These are phyloP conservation scores for Nemopilema nomurai DNA, from an alignment of 30 jellyfish, hydroid and myxozoan genomes.

Conservation along the genomic window DNA sequence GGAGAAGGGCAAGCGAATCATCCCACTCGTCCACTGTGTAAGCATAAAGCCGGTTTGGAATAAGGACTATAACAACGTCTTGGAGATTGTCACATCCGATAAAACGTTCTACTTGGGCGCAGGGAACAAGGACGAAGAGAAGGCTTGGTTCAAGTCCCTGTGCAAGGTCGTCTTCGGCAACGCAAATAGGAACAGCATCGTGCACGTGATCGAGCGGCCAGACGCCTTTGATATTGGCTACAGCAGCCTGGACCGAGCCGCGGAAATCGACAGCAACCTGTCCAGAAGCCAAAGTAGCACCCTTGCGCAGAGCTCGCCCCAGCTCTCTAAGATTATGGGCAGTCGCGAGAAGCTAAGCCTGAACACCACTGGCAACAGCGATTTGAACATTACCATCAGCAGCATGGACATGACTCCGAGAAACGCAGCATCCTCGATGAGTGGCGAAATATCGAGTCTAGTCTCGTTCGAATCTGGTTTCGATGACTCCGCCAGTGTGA, in stretches of 20 bases:
- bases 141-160: slow-evolving; percentile 91
- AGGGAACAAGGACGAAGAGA: slow-evolving; percentile 93
- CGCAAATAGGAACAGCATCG: slow-evolving; percentile 91
- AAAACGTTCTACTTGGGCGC: slow-evolving; percentile 96
- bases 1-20: slow-evolving; percentile 94
- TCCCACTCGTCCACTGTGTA: slow-evolving; percentile 94
- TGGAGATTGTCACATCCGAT: slow-evolving; percentile 94
- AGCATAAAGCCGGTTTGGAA: slow-evolving; percentile 98
- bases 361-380: slow-evolving; percentile 36
- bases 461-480: slow-evolving; percentile 97
- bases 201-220: slow-evolving; percentile 81
- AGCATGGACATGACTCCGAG: slow-evolving; percentile 43
- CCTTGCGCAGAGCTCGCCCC: slow-evolving; percentile 58
- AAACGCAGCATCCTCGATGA: slow-evolving; percentile 67
- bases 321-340: slow-evolving; percentile 45
- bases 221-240: slow-evolving; percentile 91
- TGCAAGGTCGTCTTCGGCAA: slow-evolving; percentile 95
- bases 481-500: slow-evolving; percentile 96
- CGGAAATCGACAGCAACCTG: slow-evolving; percentile 32
- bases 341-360: slow-evolving; percentile 45
- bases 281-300: slow-evolving; percentile 23
- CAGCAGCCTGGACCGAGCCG: slow-evolving; percentile 92
- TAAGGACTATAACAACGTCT: slow-evolving; percentile 92
- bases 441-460: slow-evolving; percentile 90
- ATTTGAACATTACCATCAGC: slow-evolving; percentile 39